Base-by-base conservation (phyloP, 2,888 invertebrate genomes). In the Callosobruchus maculatus region DNA sequence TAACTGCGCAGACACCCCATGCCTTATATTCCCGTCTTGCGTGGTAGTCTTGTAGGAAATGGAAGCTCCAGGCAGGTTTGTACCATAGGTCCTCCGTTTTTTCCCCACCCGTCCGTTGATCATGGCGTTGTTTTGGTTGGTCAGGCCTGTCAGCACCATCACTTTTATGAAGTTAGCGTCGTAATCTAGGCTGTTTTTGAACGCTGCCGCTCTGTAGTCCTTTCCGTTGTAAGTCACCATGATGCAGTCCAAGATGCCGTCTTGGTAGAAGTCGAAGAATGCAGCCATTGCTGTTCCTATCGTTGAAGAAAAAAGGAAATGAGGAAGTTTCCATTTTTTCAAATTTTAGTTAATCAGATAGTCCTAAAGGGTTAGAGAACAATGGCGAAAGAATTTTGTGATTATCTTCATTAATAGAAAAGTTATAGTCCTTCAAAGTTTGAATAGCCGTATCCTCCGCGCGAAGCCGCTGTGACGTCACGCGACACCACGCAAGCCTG, bases 151-250 rank as follows among this genome's bases (percentile, higher is more conserved):
- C 0, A 97, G 90, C 22, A 97, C 97, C 91, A 96, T 95, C 0
- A 97, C 95, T 89, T 98, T 98, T 0, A 98, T 92, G 83, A 98
- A 98, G 86, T 97, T 97, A 0, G 97, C 96, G 87, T 98, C 98
- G 87, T 96, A 96, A 83, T 96, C 95, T 73, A 97, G 89, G 78
- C 93, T 94, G 85, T 97, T 98, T 84, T 92, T 93, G 82, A 95
- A 95, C 0, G 97, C 96, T 74, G 93, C 91, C 73, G 95, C 92
- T 75, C 89, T 90, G 83, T 91, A 92, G 79, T 81, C 81, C 22
- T 82, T 82, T n/a, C 84, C 84, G 79, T 86, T 83, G 71, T 87
- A 87, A 18, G 86, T 84, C 0, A 87, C 87, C 22, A 97, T 89
- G 73, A 98, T 93, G 0, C 97, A 93, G 86, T 98, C 98, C 73